Evolutionary conservation across 2,797 vertebrate genomes (phyloP).

Genomic region (Mus spretus): DNA sequence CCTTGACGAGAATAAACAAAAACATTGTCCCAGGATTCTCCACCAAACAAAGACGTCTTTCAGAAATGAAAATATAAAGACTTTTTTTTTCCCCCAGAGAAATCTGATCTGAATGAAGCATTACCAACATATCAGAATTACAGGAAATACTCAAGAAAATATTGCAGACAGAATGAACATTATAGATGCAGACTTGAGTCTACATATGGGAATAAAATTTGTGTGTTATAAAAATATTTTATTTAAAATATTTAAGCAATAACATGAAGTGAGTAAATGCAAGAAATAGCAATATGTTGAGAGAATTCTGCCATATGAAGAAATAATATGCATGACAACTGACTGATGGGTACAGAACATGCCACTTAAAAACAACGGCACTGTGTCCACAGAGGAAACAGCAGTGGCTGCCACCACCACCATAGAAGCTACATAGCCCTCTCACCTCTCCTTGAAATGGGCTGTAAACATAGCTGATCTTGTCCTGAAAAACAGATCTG

Average conservation of each 20-base stretch:
- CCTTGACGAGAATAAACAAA: slow-evolving; percentile 31
- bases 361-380: neutral
- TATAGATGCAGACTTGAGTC: neutral
- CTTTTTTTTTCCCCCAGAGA: neutral
- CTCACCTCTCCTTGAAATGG: neutral
- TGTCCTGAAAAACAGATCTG: neutral
- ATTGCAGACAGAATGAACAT: neutral
- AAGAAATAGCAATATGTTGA: neutral
- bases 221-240: neutral
- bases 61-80: slow-evolving; percentile 52
- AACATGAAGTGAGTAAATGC: neutral
- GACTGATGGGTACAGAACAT: neutral
- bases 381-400: neutral
- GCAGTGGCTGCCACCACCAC: neutral
- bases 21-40: neutral
- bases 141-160: slow-evolving; percentile 46
- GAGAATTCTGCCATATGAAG: neutral
- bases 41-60: slow-evolving; percentile 20
- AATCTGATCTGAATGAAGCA: slow-evolving; percentile 17
- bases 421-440: neutral
- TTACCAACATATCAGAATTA: neutral
- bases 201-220: slow-evolving; percentile 10
- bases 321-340: neutral
- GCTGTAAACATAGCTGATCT: neutral
- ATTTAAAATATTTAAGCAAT: neutral